Percentiles rank a stretch among this genome's conserved stretches.
phyloP scores from a whole-genome alignment of 1,140 invertebrate genomes.

The Zaprionus ornatus region DNA sequence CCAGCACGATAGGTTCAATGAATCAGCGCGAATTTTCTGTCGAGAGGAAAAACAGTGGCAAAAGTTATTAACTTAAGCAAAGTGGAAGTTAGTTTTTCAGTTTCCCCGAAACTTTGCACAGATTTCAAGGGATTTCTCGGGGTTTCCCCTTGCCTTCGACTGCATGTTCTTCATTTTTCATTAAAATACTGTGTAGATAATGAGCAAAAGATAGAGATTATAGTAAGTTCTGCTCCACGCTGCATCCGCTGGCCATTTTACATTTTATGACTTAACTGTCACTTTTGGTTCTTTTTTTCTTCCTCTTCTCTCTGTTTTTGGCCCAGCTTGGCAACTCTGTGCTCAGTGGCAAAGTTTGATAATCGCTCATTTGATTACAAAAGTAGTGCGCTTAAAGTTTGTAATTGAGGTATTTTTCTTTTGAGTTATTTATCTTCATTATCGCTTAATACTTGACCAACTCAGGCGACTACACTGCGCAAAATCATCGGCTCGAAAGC shows the following conservation, averaged over 20 bases:
- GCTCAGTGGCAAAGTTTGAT: conserved; percentile 54
- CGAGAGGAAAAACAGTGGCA: conserved; percentile 1
- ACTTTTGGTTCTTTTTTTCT: conserved; percentile 17
- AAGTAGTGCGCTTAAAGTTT: conserved; percentile 72
- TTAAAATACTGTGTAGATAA: conserved; percentile 21
- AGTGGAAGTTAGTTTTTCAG: neutral
- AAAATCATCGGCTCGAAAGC: conserved; percentile 2
- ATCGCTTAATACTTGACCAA: conserved; percentile 70
- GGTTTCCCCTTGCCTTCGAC: neutral
- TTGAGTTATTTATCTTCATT: conserved; percentile 78
- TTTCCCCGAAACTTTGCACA: neutral
- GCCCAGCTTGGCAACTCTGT: conserved; percentile 26
- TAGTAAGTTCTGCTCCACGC: neutral
- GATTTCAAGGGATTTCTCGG: neutral
- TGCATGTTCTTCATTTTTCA: neutral
- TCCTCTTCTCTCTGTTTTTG: neutral
- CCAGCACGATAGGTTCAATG: neutral
- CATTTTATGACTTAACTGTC: conserved; percentile 50
- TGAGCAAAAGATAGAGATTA: conserved; percentile 31
- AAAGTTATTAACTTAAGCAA: conserved; percentile 4
- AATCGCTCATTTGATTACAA: conserved; percentile 79
- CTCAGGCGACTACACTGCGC: conserved; percentile 37
- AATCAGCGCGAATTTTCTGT: neutral
- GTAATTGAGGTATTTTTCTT: conserved; percentile 77
- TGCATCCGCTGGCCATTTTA: conserved; percentile 31